Evolutionary conservation across 2,797 vertebrate genomes (phyloP).

Genomic region (Chiroxiphia lanceolata): DNA sequence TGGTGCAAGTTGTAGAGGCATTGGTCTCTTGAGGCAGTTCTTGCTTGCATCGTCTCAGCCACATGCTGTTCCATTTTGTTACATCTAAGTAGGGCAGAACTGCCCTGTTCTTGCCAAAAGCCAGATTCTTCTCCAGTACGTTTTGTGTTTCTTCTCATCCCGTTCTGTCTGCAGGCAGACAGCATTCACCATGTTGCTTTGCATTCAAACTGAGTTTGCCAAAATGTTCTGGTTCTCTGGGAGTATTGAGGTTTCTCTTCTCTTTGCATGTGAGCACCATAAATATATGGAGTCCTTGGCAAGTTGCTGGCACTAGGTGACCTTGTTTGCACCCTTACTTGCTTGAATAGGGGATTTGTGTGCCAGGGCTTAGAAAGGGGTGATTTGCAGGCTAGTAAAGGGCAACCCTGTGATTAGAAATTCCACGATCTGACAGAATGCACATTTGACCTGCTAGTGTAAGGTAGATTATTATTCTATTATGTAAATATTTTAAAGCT

Average conservation of each 20-base stretch:
- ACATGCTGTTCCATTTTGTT: not conserved
- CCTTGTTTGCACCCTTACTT: slow-evolving; percentile 56
- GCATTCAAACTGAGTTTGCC: not conserved
- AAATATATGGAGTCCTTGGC: slow-evolving; percentile 1
- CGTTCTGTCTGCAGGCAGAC: not conserved
- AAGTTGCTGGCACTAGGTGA: slow-evolving; percentile 15
- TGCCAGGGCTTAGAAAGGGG: slow-evolving; percentile 33
- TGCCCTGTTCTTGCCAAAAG: not conserved
- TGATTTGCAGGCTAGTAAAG: slow-evolving; percentile 47
- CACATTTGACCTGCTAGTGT: slow-evolving; percentile 30
- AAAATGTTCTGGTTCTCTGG: not conserved
- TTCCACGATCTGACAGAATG: slow-evolving; percentile 22
- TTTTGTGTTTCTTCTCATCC: slow-evolving; percentile 21
- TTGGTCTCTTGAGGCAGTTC: not conserved
- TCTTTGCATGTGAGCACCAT: not conserved
- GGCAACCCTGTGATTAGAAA: slow-evolving; percentile 47
- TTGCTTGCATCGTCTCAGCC: not conserved
- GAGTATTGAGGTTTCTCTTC: not conserved
- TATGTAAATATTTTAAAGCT: not conserved
- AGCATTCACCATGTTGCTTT: not conserved
- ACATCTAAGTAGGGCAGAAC: not conserved
- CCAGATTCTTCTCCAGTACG: not conserved
- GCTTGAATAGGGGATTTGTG: slow-evolving; percentile 53
- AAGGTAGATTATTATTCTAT: slow-evolving; percentile 12
- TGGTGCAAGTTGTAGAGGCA: not conserved